Base-by-base conservation (phyloP, 2,113 vertebrate genomes). In the Chaenogobius annularis region DNA sequence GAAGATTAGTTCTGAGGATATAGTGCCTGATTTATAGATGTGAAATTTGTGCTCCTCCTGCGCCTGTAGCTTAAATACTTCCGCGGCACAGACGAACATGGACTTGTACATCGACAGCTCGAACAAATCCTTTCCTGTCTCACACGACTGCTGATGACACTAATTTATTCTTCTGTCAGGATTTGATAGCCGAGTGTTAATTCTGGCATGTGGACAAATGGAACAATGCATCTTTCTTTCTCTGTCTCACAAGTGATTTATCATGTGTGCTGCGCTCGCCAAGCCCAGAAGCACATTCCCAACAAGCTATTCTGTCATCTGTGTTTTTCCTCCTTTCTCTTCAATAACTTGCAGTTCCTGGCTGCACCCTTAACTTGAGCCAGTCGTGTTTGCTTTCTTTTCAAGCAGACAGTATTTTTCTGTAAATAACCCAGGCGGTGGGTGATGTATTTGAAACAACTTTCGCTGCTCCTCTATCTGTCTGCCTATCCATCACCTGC, bases 1-100 rank as follows among this genome's bases (percentile, higher is more conserved):
- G 66, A 74, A 89, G 87, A 90, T 91, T 86, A 83, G 88, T 56
- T 52, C 64, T 72, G 59, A 71, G 78, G 85, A 87, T 72, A 69
- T 66, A 68, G 75, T 77, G 71, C 78, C 84, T 88, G 91, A 92
- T 93, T 90, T 92, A 92, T 85, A 62, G 85, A 43, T 78, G 44
- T 19, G 44, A 90, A 88, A 91, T 90, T 86, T 71, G 63, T 74
- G 83, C 84, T 85, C 59, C 43, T 3, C 72, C 77, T 85, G 71
- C 90, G 72, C 84, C 81, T 68, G 26, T 78, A 69, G 63, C 73
- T 70, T 63, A 50, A 79, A 71, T 59, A 80, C 79, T 87, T 92
- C 87, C 84, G 81, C 55, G 65, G 63, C 59, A 23, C 81, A 75
- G 85, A 88, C 85, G 90, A 85, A 85, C 72, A 72, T 55, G 12